phyloP scores from a whole-genome alignment of 1,140 invertebrate species.

The Samia ricini region DNA sequence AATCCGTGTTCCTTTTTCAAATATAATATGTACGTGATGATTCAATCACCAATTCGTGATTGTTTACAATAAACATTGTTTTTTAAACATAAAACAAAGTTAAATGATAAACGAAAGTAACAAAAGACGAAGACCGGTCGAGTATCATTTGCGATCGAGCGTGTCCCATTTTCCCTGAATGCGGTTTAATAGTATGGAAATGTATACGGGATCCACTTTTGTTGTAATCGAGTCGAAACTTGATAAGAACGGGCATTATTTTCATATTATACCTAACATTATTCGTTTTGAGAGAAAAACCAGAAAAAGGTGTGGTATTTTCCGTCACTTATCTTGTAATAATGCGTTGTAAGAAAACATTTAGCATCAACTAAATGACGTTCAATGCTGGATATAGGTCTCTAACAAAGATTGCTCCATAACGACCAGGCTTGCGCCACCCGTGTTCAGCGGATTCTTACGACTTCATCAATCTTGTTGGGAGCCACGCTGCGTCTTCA shows the following conservation, averaged over 20 bases:
- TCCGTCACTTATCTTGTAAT: neutral
- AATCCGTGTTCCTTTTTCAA: neutral
- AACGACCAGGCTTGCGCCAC: no score
- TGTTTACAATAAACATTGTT: no score
- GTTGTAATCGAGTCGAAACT: slow-evolving; percentile 22
- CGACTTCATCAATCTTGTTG: no score
- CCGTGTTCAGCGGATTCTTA: no score
- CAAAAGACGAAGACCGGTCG: neutral
- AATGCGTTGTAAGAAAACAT: no score
- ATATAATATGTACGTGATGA: neutral
- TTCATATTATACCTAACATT: neutral
- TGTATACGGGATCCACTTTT: slow-evolving; percentile 1
- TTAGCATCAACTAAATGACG: neutral
- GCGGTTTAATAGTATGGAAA: slow-evolving; percentile 1
- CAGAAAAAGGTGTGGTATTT: neutral
- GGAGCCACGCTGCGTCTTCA: no score
- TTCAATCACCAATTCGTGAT: no score
- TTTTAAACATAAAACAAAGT: no score
- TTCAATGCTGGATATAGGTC: no score
- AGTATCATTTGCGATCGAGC: slow-evolving; percentile 1
- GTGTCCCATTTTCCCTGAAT: neutral
- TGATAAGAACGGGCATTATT: slow-evolving; percentile 28
- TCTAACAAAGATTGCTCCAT: no score
- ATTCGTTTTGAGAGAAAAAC: neutral
- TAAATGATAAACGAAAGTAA: neutral